A percentile compares a stretch with the other conserved stretches of the same genome.
phyloP scores from a whole-genome alignment of 2,113 vertebrate species.

The Rattus rattus region DNA sequence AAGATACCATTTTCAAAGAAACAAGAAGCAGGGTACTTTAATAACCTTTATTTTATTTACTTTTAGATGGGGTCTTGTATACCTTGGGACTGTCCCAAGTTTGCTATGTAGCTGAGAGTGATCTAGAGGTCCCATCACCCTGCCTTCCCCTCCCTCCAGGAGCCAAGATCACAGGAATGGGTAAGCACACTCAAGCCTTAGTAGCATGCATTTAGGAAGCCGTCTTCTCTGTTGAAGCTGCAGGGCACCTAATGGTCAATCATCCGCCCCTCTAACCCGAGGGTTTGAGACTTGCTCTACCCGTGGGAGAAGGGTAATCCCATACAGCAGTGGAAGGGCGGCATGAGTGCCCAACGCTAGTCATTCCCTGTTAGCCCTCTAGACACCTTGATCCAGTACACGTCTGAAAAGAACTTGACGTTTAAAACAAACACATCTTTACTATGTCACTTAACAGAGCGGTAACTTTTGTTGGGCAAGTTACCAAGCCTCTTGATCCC shows the following conservation, averaged over 20 bases:
- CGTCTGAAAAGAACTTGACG: neutral
- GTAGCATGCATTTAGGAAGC: neutral
- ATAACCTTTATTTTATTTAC: neutral
- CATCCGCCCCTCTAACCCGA: neutral
- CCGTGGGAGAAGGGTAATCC: neutral
- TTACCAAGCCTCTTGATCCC: conserved; percentile 49
- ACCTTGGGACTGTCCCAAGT: neutral
- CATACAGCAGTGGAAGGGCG: neutral
- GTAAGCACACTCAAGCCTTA: neutral
- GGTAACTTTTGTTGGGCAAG: neutral
- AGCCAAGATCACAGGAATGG: neutral
- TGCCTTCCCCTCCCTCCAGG: neutral
- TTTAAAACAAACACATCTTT: neutral
- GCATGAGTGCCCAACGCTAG: neutral
- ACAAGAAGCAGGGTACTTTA: neutral
- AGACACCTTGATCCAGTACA: neutral
- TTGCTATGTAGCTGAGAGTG: neutral
- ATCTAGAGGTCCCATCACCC: neutral
- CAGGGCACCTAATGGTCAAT: neutral
- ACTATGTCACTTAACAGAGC: neutral
- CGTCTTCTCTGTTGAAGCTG: neutral
- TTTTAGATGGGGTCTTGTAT: neutral
- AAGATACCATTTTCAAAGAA: conserved; percentile 42
- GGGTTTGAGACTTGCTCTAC: neutral
- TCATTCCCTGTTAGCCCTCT: neutral